Evolutionary conservation across 2,113 vertebrate species (phyloP).

Genomic region (Labeo catla): DNA sequence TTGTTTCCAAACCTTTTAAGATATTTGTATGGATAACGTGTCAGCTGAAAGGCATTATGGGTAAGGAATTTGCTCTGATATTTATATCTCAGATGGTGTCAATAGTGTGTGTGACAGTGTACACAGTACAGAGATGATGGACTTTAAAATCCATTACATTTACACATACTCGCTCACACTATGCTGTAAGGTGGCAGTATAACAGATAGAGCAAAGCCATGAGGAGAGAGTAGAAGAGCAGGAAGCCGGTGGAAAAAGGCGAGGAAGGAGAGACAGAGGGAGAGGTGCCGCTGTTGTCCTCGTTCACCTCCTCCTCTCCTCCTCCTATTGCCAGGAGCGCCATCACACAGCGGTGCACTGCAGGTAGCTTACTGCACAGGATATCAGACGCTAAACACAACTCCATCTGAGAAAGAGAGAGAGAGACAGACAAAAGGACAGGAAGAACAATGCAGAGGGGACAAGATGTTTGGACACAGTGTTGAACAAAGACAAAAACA

Average conservation of each 20-base stretch:
- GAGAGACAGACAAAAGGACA: neutral
- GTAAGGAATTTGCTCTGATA: neutral
- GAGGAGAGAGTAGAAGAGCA: conserved; percentile 82
- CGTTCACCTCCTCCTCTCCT: conserved; percentile 57
- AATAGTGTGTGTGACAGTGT: neutral
- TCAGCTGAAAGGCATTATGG: conserved; percentile 10
- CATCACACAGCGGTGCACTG: conserved; percentile 77
- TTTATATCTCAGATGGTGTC: neutral
- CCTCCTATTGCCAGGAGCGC: conserved; percentile 71
- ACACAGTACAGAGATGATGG: conserved; percentile 24
- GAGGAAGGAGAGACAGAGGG: conserved; percentile 54
- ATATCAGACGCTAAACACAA: conserved; percentile 84
- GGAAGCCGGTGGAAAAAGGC: conserved; percentile 81
- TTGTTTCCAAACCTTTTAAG: neutral
- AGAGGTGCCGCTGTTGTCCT: conserved; percentile 39
- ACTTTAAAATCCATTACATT: conserved; percentile 11
- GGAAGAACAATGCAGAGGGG: neutral
- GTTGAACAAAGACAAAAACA: neutral
- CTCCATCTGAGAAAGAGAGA: conserved; percentile 72
- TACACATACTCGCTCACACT: conserved; percentile 45
- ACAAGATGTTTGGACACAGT: conserved; percentile 25
- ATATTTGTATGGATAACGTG: neutral
- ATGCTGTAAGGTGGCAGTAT: conserved; percentile 72
- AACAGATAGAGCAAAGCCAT: conserved; percentile 83
- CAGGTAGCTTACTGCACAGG: conserved; percentile 80